Base-by-base conservation (phyloP, 2,797 vertebrate species). In the Catamblyrhynchus diadema region DNA sequence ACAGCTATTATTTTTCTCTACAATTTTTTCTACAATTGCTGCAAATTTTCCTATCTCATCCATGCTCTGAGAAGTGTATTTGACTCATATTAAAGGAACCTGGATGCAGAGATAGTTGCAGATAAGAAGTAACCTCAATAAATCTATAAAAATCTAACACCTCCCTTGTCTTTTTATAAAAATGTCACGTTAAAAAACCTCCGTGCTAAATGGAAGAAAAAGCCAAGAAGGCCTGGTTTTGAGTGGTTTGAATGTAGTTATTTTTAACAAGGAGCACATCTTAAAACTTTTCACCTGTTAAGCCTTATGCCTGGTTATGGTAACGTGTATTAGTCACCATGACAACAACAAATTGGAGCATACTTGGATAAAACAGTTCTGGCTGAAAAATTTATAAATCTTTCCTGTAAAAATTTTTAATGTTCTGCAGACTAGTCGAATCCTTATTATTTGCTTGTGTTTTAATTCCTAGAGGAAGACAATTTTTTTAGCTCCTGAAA, bases 341-440 rank as follows among this genome's bases (percentile, higher is more conserved):
- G 94, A 79, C 94, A 91, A 97, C 91, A 81, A 57, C 59, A 93
- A 92, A 94, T n/a, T 54, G 35, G 80, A 90, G 77, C 92, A 70
- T 21, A 48, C 59, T 90, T 15, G 61, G 85, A 89, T 66, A 74
- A 24, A 75, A 56, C 0, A 12, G 33, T 57, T 88, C 78, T 94
- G 25, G 27, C 28, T 88, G 73, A 90, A 90, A 94, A 91, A 81
- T 37, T 62, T 60, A 33, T 61, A 2, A 53, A 91, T 61, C 80
- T 61, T 77, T 53, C 20, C 51, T 51, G 67, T 35, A 88, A 88
- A 91, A 81, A 57, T 57, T 64, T 70, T 41, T 44, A 27, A 42
- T 59, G 45, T 69, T 93, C 64, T 35, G 48, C 32, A 82, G 77
- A 64, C 10, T 27, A 81, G 66, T 5, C 1, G 5, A 91, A 86